These are phyloP conservation scores for Dermolepida albohirtum DNA, from an alignment of 2,888 invertebrate species.

Conservation along the genomic window DNA sequence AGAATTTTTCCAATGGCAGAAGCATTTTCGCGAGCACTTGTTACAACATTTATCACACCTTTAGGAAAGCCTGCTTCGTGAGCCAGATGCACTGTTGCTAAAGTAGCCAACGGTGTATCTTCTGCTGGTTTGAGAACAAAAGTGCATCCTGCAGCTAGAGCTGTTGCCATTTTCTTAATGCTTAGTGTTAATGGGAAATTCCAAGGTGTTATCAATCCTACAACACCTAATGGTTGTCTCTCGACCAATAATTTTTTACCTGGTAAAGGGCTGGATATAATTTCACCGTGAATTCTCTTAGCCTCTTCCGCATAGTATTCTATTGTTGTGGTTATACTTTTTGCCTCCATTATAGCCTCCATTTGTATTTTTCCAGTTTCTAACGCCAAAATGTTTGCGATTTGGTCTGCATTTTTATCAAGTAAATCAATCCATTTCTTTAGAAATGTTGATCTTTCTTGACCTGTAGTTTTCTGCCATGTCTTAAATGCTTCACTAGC, in stretches of 20 bases:
- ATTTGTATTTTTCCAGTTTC: conserved; percentile 92
- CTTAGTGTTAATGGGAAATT: conserved; percentile 98
- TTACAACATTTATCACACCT: conserved; percentile 93
- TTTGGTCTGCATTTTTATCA: conserved; percentile 76
- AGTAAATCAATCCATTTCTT: conserved; percentile 85
- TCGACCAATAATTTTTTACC: conserved; percentile 82
- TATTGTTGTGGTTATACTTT: conserved; percentile 90
- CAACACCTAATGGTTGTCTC: conserved; percentile 93
- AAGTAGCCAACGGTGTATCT: conserved; percentile 94
- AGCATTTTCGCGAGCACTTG: conserved; percentile 80
- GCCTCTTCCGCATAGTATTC: conserved; percentile 98
- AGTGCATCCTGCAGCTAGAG: conserved; percentile 95
- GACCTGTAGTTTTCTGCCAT: conserved; percentile 84
- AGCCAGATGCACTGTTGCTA: conserved; percentile 87
- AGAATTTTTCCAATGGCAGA: conserved; percentile 84
- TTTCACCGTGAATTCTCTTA: conserved; percentile 84
- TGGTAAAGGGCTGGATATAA: conserved; percentile 78
- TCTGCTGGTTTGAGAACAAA: conserved; percentile 94
- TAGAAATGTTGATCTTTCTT: conserved; percentile 75
- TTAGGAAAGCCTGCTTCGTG: conserved; percentile 92
- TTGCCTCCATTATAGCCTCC: conserved; percentile 89
- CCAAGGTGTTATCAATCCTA: conserved; percentile 95
- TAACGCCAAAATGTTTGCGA: conserved; percentile 83
- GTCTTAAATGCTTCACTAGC: conserved; percentile 82
- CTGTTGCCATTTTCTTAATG: conserved; percentile 93